Base-by-base conservation (phyloP, 2,888 invertebrate genomes). In the Drosophila anceps region DNA sequence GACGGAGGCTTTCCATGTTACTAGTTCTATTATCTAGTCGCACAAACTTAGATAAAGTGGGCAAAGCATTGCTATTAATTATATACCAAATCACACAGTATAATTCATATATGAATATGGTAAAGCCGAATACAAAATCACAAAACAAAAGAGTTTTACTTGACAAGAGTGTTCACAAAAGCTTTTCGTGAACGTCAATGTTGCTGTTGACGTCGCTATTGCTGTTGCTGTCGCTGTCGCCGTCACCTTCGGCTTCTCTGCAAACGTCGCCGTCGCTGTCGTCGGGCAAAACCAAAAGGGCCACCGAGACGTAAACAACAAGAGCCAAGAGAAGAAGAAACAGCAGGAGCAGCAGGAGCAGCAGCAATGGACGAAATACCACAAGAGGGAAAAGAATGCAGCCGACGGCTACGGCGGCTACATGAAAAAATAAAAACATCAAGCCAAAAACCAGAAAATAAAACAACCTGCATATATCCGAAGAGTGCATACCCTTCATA, bases 391-490 rank as follows among this genome's bases (percentile, higher is more conserved):
- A 31, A 51, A 15, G 60, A 79, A 67, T 69, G 79, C 81, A 76
- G 73, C 72, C 83, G 63, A 60, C 62, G 72, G 69, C 80, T 75
- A 69, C 73, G 75, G 70, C 74, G 73, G 69, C 73, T 66, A 73
- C 82, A 80, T 79, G 63, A 81, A 72, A 78, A 71, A 67, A 82
- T 69, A 64, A 84, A 73, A 86, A 69, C 68, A 83, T 69, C 63
- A 77, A 55, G n/a, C 37, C 65, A 41, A 70, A 69, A 54, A 44
- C 57, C 43, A 46, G 29, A 50, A 37, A 43, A 39, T 4, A 39
- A 46, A 24, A 39, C 18, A 1, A 24, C 8, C 24, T 8, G 0
- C 1, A 15, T 9, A 6, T 13, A 48, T 8, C 3, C 78, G 76
- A 74, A 66, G 37, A 13, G 2, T 10, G n/a, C 24, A 77, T 78